phyloP scores from a whole-genome alignment of 2,888 invertebrate species.

The Hedychridium roseum region DNA sequence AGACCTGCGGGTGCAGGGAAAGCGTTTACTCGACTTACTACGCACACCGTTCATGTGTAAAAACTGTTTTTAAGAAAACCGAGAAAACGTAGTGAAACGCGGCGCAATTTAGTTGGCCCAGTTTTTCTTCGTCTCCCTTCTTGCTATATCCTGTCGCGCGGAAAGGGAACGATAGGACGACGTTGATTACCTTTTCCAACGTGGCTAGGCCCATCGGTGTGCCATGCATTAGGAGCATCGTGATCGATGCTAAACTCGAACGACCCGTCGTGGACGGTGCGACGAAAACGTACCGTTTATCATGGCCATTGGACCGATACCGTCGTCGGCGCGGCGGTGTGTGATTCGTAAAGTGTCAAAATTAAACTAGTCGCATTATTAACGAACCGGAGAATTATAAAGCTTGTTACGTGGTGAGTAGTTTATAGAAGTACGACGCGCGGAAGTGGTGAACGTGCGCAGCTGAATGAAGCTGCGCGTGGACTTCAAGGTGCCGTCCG shows the following conservation, averaged over 20 bases:
- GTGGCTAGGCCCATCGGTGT: constrained; percentile 30
- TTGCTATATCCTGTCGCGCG: too few species aligned
- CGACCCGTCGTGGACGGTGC: too few species aligned
- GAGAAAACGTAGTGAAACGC: too few species aligned
- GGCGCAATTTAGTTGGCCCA: too few species aligned
- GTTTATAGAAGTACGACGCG: constrained; percentile 33
- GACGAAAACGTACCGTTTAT: too few species aligned
- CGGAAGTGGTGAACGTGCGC: constrained; percentile 1
- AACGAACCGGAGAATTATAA: constrained; percentile 38
- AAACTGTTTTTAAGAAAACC: too few species aligned
- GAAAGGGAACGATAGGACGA: too few species aligned
- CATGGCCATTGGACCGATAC: constrained; percentile 5
- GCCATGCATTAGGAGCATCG: constrained; percentile 32
- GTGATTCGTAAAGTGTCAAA: constrained; percentile 52
- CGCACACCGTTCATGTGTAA: too few species aligned
- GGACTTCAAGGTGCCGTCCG: constrained; percentile 42
- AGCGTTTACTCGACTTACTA: too few species aligned
- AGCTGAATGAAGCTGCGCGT: constrained; percentile 12
- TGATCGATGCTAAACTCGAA: constrained; percentile 3
- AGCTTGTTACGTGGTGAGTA: constrained; percentile 48
- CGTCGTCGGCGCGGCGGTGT: constrained; percentile 33
- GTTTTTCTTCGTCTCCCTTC: too few species aligned
- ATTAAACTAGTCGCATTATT: constrained; percentile 59
- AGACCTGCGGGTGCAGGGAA: neutral
- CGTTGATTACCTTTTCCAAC: too few species aligned